Percentiles rank a stretch among this genome's conserved stretches.
Evolutionary conservation across 2,797 vertebrate species (phyloP).

Genomic region (Prionace glauca): DNA sequence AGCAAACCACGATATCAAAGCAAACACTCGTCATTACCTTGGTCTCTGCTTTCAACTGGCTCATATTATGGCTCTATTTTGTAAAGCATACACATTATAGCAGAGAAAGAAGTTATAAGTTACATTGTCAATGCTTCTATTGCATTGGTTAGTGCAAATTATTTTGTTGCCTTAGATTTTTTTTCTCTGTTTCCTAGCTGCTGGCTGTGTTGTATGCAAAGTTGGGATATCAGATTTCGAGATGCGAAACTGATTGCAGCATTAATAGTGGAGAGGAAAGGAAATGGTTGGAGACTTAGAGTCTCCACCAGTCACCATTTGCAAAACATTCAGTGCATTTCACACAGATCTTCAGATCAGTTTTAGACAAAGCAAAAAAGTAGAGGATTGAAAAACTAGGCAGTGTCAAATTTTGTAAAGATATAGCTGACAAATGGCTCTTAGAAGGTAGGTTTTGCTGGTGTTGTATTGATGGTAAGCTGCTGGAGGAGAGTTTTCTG

Average conservation of each 20-base stretch:
- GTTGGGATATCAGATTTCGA: background rate
- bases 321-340: background rate
- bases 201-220: background rate
- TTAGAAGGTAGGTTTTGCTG: background rate
- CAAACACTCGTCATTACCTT: background rate
- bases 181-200: background rate
- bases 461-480: slow-evolving; percentile 42
- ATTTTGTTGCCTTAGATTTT: background rate
- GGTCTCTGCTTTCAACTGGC: background rate
- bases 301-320: background rate
- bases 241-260: slow-evolving; percentile 3
- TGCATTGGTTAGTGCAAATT: background rate
- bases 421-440: background rate
- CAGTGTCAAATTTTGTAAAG: slow-evolving; percentile 2
- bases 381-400: background rate
- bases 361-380: slow-evolving; percentile 1
- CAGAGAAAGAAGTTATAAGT: background rate
- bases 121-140: background rate
- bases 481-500: slow-evolving; percentile 74
- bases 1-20: background rate
- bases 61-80: background rate
- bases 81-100: background rate
- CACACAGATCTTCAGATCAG: background rate
- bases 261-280: background rate
- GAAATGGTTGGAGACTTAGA: background rate